Base-by-base conservation (phyloP, 2,113 vertebrate genomes). In the Hyla sarda region DNA sequence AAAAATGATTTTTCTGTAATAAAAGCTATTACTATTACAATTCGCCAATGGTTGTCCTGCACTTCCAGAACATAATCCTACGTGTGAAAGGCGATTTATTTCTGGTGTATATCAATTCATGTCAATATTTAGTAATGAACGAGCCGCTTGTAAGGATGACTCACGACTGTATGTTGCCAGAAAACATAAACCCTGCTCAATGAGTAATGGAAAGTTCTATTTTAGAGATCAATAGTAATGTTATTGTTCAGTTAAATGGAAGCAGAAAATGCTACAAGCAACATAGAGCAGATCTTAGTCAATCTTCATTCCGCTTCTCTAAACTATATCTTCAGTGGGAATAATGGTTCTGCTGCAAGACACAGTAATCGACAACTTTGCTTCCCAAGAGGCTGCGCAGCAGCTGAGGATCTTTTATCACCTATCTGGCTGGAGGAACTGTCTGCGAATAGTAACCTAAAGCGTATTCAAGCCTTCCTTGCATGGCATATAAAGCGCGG, bases 201-300 rank as follows among this genome's bases (percentile, higher is more conserved):
- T 37, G 52, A 79, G 54, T 58, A 77, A 77, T 77, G 75, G 75
- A 77, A 77, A 77, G 75, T 56, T 77, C 75, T 77, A 30, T 21
- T 34, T 3, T 48, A 34, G 2, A 79, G 54, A 79, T 79, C 47
- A 58, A 79, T 58, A 79, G 52, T 9, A 19, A 23, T 58, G 19
- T 32, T 60, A 79, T 41, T 60, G 76, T 60, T 56, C 16, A 14
- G 76, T n/a, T 58, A 58, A 79, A 60, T 16, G 21, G 21, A 79
- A 41, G 19, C 52, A 58, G 32, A 79, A 25, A 75, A 79, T 3
- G 48, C 54, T 79, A 79, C 76, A 58, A 79, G 52, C 4, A 25
- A 58, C 32, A 9, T 11, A 60, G 5, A 37, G 17, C 32, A 30
- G 19, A 58, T n/a, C 2, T 34, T 69, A 21, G 6, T 45, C 56